Evolutionary conservation across 2,113 vertebrate genomes (phyloP).

Genomic region (Murina feae): DNA sequence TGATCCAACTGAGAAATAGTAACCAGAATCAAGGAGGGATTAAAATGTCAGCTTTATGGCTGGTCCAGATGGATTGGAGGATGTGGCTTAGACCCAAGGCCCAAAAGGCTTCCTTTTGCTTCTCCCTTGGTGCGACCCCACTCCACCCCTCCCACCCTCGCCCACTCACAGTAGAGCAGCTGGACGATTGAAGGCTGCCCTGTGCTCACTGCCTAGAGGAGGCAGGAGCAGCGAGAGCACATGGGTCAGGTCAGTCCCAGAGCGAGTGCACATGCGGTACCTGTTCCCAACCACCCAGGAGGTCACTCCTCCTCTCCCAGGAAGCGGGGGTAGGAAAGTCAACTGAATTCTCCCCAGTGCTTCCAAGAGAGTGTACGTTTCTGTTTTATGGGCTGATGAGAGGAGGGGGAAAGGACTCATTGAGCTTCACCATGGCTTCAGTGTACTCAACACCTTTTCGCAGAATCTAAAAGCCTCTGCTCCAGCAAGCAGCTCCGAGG

Average conservation of each 20-base stretch:
- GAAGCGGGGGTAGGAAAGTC: no score
- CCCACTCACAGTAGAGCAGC: conserved; percentile 55
- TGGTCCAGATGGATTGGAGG: conserved; percentile 48
- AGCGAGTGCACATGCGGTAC: background rate
- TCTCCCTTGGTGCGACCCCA: conserved; percentile 36
- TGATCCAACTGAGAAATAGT: conserved; percentile 48
- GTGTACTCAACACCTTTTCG: background rate
- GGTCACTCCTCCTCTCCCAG: background rate
- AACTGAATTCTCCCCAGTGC: background rate
- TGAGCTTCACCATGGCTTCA: background rate
- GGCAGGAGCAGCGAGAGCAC: background rate
- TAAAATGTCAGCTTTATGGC: conserved; percentile 61
- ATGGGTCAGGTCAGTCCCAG: background rate
- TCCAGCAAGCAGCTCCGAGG: background rate
- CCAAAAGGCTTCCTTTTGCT: conserved; percentile 27
- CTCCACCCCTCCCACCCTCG: background rate
- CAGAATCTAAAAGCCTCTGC: background rate
- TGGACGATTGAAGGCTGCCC: conserved; percentile 44
- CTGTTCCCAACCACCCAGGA: background rate
- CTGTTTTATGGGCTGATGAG: background rate
- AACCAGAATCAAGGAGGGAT: conserved; percentile 38
- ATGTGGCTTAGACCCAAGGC: conserved; percentile 47
- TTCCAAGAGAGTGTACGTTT: background rate
- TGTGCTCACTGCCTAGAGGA: background rate
- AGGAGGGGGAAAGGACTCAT: background rate